Percentiles rank a stretch among this genome's conserved stretches.
These are phyloP conservation scores for Plebejus melissa DNA, from an alignment of 2,888 invertebrate genomes.

Conservation along the genomic window DNA sequence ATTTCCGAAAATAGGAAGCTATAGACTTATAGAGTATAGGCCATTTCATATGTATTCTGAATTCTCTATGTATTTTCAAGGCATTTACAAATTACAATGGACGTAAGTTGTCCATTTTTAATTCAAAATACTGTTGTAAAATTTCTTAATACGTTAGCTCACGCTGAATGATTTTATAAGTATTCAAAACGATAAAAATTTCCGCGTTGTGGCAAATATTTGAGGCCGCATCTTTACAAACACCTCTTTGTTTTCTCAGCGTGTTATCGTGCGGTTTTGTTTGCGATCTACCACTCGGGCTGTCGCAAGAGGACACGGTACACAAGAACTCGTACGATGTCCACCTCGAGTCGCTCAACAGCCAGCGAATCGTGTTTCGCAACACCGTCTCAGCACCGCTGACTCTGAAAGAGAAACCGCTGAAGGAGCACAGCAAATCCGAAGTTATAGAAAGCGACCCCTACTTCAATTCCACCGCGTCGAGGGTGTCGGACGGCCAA, in stretches of 20 bases:
- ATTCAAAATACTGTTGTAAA: no score
- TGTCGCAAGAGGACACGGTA: constrained; percentile 69
- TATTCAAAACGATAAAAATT: neutral
- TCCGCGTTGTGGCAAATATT: constrained; percentile 26
- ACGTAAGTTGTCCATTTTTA: no score
- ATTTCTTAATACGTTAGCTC: neutral
- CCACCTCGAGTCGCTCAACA: constrained; percentile 60
- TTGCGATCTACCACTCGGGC: constrained; percentile 69
- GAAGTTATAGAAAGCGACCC: constrained; percentile 78
- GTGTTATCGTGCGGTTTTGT: constrained; percentile 80
- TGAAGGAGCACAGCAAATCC: constrained; percentile 73
- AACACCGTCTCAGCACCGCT: constrained; percentile 59
- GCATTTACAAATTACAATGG: no score
- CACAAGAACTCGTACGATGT: constrained; percentile 77
- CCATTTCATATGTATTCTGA: no score
- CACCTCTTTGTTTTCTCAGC: constrained; percentile 44
- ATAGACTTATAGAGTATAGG: no score
- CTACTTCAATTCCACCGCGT: constrained; percentile 76
- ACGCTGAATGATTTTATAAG: neutral
- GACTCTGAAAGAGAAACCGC: constrained; percentile 50
- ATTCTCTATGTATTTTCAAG: no score
- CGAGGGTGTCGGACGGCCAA: constrained; percentile 72
- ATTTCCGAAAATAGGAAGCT: no score
- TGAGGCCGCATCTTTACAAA: constrained; percentile 27
- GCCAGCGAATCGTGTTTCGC: constrained; percentile 61